Evolutionary conservation across 2,113 vertebrate species (phyloP).

Genomic region (Plecturocebus donacophilus): DNA sequence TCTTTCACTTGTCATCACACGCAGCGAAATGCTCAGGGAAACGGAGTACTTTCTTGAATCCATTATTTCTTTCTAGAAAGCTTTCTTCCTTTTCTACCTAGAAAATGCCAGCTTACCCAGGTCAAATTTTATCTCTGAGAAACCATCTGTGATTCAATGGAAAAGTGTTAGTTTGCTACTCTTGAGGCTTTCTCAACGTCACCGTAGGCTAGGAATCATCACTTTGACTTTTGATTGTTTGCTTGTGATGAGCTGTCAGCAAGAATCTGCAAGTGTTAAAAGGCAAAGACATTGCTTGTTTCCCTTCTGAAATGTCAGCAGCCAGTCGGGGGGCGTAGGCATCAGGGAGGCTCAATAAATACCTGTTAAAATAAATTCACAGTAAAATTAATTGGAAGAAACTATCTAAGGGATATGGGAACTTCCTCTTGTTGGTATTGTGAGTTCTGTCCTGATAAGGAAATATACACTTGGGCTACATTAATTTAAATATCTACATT

Average conservation of each 20-base stretch:
- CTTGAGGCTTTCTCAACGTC: background rate
- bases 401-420: background rate
- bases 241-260: background rate
- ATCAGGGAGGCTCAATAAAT: background rate
- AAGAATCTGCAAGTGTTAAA: background rate
- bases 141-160: background rate
- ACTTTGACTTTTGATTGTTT: background rate
- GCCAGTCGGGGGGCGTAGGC: background rate
- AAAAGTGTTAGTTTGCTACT: background rate
- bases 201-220: background rate
- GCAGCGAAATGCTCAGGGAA: background rate
- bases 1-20: background rate
- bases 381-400: background rate
- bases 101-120: background rate
- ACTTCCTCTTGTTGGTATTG: background rate
- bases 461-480: background rate
- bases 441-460: background rate
- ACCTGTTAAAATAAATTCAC: background rate
- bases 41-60: background rate
- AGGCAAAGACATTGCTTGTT: background rate
- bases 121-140: background rate
- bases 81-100: background rate
- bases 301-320: background rate
- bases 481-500: background rate
- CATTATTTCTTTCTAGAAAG: background rate